Conservation (phyloP, 2,113 vertebrate species). For the Trachemys scripta region DNA sequence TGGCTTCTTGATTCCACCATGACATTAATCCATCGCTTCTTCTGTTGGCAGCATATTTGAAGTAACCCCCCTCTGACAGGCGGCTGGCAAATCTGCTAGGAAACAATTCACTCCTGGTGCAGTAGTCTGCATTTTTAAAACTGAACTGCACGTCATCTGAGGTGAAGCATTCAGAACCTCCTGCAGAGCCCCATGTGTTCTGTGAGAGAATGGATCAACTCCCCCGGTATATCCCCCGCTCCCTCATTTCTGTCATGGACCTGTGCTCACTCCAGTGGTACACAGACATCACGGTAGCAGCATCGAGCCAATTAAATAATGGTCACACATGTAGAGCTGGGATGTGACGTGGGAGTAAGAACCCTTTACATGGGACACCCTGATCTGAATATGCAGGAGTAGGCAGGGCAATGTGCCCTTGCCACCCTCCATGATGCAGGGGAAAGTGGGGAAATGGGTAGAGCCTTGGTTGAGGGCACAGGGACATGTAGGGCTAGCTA, state of each 20-base stretch:
- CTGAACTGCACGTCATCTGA: background rate
- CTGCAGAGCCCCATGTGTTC: background rate
- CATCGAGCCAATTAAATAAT: background rate
- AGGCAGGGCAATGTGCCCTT: background rate
- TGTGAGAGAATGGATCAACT: background rate
- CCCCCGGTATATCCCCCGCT: accelerated
- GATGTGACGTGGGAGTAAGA: background rate
- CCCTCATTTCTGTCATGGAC: background rate
- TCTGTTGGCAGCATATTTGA: background rate
- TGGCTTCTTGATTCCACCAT: background rate
- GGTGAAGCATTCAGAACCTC: background rate
- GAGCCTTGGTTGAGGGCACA: background rate
- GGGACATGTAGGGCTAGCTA: background rate
- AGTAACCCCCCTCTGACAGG: background rate
- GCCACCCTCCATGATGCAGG: background rate
- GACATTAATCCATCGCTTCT: background rate
- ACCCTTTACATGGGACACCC: background rate
- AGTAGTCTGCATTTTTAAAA: background rate
- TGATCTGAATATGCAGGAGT: background rate
- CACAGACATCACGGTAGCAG: background rate
- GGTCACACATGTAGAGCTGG: background rate
- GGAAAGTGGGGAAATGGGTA: background rate
- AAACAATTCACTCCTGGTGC: background rate
- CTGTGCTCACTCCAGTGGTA: background rate
- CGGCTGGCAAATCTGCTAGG: background rate